Conservation (phyloP, 1,140 invertebrate genomes). For the Neomicropteryx cornuta region DNA sequence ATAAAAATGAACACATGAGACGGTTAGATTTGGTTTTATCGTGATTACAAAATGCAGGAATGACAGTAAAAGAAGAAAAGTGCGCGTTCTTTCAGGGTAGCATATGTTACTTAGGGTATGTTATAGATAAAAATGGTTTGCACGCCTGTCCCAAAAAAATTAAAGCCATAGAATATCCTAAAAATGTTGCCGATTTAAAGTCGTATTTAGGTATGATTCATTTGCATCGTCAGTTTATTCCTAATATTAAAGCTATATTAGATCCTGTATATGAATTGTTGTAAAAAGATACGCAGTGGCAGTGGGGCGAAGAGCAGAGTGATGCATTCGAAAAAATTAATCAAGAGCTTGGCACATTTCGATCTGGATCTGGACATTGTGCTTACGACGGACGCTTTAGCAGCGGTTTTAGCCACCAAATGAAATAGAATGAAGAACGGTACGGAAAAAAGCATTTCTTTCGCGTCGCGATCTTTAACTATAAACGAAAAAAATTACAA, state of each 20-base stretch:
- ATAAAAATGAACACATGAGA: not conserved
- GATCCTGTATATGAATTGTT: slow-evolving; percentile 7
- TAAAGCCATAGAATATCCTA: slow-evolving; percentile 7
- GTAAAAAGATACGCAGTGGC: slow-evolving; percentile 2
- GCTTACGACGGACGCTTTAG: slow-evolving; percentile 3
- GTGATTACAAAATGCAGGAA: slow-evolving; percentile 4
- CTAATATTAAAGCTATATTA: slow-evolving; percentile 4
- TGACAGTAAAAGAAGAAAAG: slow-evolving; percentile 6
- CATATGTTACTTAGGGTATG: slow-evolving; percentile 13
- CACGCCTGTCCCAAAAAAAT: slow-evolving; percentile 9
- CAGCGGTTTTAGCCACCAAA: slow-evolving; percentile 17
- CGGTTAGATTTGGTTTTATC: not conserved
- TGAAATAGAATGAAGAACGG: slow-evolving; percentile 23
- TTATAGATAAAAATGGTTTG: slow-evolving; percentile 15
- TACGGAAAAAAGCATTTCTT: slow-evolving; percentile 27
- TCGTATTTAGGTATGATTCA: slow-evolving; percentile 9
- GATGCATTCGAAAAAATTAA: slow-evolving; percentile 3
- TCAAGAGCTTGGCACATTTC: slow-evolving; percentile 3
- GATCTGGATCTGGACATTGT: slow-evolving; percentile 3
- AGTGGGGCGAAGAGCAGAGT: slow-evolving; percentile 1
- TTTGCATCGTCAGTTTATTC: slow-evolving; percentile 9
- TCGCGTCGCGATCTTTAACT: slow-evolving; percentile 27
- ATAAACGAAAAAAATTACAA: slow-evolving; percentile 32
- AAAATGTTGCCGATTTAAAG: slow-evolving; percentile 4
- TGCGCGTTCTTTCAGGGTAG: slow-evolving; percentile 8